Evolutionary conservation across 2,888 invertebrate genomes (phyloP), one percentile per base, ranked within the genome.

Genomic region (Scaptomyza tumidula): DNA sequence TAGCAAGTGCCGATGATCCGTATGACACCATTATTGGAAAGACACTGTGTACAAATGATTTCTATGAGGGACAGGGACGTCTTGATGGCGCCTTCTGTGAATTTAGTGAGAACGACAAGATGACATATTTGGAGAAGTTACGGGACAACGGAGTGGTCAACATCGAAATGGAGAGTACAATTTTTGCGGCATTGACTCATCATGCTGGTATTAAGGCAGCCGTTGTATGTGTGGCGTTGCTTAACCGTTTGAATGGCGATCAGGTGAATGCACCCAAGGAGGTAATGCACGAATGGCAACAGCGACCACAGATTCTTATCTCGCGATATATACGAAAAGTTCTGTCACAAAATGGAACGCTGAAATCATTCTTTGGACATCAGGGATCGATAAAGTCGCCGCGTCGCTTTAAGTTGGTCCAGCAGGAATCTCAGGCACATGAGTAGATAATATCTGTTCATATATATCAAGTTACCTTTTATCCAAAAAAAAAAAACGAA

Each of bases 11-110:
- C 29, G 95, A 96, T 83, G 96, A 97, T 90, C 97, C 97, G 0
- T 98, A 97, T 90, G 96, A 97, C 57, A 97, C 97, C 0, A 94
- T 97, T 41, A 94, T 94, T 53, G 99, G 99, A 49, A 97, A 96
- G 90, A 99, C 99, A 0, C 95, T 99, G 95, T 98, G 99, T 93
- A 97, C 99, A 10, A 96, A 97, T 90, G 99, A 99, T 92, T 99
- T 99, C 91, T 99, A 99, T 92, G 99, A 99, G 94, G 98, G 98
- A 33, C 99, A 99, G 93, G 98, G 97, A 16, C 95, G 99, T 44
- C 93, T 98, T 76, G 99, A 99, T 91, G 99, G 99, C 1, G 98
- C 98, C 5, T 98, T 99, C 93, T 99, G 99, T 92, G 98, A 98
- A 86, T 98, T 97, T 93, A 95, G 95, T 2, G 96, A 97, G 90